These are phyloP conservation scores for Aegypius monachus DNA, from an alignment of 2,113 vertebrate genomes.

Conservation along the genomic window DNA sequence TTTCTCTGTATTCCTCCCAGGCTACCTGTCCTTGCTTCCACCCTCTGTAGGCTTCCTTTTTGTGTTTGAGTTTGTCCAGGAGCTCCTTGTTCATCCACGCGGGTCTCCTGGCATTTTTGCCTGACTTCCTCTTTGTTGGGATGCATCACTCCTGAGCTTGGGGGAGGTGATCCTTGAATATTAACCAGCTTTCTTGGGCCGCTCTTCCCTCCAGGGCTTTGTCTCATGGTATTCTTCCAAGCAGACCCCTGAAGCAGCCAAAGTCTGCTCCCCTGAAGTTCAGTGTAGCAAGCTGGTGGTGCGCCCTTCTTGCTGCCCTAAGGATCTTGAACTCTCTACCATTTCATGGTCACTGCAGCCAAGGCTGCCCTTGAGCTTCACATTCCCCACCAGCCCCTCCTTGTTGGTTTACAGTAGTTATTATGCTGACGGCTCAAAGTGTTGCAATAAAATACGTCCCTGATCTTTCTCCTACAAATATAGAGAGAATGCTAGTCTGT, in stretches of 20 bases:
- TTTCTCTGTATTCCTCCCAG: not conserved
- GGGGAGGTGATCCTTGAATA: too few species aligned
- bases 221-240: too few species aligned
- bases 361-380: not conserved
- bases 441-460: not conserved
- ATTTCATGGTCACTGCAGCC: not conserved
- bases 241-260: not conserved
- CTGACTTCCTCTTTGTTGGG: not conserved
- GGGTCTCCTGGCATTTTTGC: not conserved
- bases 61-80: not conserved
- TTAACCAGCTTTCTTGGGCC: too few species aligned
- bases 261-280: not conserved
- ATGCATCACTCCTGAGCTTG: not conserved
- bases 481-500: not conserved
- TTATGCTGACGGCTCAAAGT: rapidly evolving
- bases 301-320: not conserved
- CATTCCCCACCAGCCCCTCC: not conserved
- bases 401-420: not conserved
- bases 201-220: not conserved
- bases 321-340: not conserved
- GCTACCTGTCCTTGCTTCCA: not conserved
- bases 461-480: not conserved
- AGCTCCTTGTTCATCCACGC: not conserved
- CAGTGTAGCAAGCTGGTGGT: not conserved
- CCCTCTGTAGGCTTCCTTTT: not conserved